Evolutionary conservation across 2,888 invertebrate genomes (phyloP).

Genomic region (Xestoiulus laeticollis): DNA sequence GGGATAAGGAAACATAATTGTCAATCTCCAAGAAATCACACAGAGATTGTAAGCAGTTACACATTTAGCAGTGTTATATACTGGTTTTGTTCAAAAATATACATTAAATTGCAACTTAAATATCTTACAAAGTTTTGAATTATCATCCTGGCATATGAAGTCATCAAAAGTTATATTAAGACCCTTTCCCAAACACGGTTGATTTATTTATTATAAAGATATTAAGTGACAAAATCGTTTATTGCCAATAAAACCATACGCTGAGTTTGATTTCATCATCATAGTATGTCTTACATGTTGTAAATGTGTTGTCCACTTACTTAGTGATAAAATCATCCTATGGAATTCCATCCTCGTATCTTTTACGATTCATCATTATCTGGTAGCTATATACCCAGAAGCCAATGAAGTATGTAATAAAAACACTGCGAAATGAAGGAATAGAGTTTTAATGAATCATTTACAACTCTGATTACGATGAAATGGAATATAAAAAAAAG

Average conservation of each 20-base stretch:
- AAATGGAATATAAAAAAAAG: neutral
- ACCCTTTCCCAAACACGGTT: neutral
- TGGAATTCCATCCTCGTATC: neutral
- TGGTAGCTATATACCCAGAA: neutral
- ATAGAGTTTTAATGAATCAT: neutral
- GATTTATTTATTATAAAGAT: neutral
- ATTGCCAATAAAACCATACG: neutral
- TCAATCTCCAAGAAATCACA: constrained; percentile 1
- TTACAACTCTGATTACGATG: neutral
- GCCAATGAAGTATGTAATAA: neutral
- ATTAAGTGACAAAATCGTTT: neutral
- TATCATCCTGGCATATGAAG: too few relatives aligned
- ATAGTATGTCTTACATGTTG: neutral
- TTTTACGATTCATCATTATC: constrained; percentile 32
- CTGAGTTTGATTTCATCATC: neutral
- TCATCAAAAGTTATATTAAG: too few relatives aligned
- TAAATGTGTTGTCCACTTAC: constrained; percentile 11
- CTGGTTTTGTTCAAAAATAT: too few relatives aligned
- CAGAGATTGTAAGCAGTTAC: too few relatives aligned
- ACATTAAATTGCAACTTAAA: too few relatives aligned
- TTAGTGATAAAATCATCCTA: neutral
- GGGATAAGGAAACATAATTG: neutral
- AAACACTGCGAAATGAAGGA: neutral
- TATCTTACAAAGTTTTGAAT: too few relatives aligned
- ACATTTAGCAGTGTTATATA: too few relatives aligned